Conservation (phyloP, 2,888 invertebrate species). For the Torymus aiolomorphi region DNA sequence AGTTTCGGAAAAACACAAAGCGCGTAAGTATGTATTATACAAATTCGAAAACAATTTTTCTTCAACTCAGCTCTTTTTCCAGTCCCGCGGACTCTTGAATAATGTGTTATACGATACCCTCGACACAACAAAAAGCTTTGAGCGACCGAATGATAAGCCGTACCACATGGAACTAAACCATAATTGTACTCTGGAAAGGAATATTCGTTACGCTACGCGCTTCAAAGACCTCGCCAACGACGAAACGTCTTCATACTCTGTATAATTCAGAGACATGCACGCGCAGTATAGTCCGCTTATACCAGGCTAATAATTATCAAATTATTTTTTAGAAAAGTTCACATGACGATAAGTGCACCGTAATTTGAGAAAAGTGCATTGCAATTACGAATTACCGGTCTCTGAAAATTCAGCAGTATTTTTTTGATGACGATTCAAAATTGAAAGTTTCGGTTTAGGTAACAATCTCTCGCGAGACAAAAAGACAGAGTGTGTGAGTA, state of each 20-base stretch:
- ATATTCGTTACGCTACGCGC: conserved; percentile 52
- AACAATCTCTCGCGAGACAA: background rate
- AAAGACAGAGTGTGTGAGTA: background rate
- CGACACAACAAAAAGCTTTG: too few species aligned
- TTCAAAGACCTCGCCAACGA: conserved; percentile 34
- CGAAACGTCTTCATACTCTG: conserved; percentile 16
- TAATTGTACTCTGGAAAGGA: conserved; percentile 20
- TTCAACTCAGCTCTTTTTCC: too few species aligned
- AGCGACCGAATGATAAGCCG: background rate
- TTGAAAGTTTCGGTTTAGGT: background rate
- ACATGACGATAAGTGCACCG: background rate
- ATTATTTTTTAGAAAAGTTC: conserved; percentile 38
- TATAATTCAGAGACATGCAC: too few species aligned
- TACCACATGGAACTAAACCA: conserved; percentile 18
- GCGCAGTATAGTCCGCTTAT: background rate
- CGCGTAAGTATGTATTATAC: background rate
- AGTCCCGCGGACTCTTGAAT: too few species aligned
- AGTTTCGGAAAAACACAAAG: background rate
- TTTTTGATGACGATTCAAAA: background rate
- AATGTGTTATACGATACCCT: too few species aligned
- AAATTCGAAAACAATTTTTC: background rate
- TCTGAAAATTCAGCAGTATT: background rate
- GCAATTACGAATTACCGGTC: background rate
- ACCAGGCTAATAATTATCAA: conserved; percentile 24
- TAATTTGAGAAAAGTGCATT: conserved; percentile 21